Percentiles rank a stretch among this genome's conserved stretches.
Conservation (phyloP, 2,888 invertebrate genomes). For the Glomeris marginata region DNA sequence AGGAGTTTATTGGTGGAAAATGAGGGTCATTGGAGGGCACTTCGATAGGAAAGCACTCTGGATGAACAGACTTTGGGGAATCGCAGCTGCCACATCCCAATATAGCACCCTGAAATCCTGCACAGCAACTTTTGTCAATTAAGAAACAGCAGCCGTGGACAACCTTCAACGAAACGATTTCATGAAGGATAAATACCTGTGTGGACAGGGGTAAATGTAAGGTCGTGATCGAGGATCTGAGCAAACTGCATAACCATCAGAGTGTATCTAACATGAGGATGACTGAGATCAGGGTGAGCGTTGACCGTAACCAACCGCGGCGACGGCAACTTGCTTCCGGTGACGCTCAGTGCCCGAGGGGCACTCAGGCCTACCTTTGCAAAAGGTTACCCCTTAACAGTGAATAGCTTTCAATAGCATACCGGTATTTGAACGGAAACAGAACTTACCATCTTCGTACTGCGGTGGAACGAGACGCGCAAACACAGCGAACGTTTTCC, state of each 20-base stretch:
- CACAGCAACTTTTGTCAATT: not conserved
- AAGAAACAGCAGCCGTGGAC: not conserved
- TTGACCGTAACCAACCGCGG: conserved; percentile 71
- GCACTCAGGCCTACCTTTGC: conserved; percentile 37
- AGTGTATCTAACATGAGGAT: conserved; percentile 71
- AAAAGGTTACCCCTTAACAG: no score
- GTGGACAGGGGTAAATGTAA: conserved; percentile 78
- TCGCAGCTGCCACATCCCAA: conserved; percentile 81
- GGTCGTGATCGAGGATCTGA: conserved; percentile 82
- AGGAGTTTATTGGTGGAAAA: conserved; percentile 64
- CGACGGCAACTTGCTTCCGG: conserved; percentile 63
- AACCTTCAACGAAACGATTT: no score
- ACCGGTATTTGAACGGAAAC: no score
- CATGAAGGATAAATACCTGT: conserved; percentile 26
- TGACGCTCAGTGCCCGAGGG: conserved; percentile 55
- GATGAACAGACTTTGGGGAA: conserved; percentile 70
- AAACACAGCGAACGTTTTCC: conserved; percentile 70
- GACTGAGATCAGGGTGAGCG: conserved; percentile 82
- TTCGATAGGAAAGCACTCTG: conserved; percentile 84
- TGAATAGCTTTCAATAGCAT: no score
- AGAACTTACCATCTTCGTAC: conserved; percentile 62
- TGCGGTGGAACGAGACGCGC: conserved; percentile 67
- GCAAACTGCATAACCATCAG: conserved; percentile 92
- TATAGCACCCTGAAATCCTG: conserved; percentile 73
- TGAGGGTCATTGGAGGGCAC: conserved; percentile 77